Conservation (phyloP, 2,888 invertebrate genomes). For the Mellilla xanthometata region DNA sequence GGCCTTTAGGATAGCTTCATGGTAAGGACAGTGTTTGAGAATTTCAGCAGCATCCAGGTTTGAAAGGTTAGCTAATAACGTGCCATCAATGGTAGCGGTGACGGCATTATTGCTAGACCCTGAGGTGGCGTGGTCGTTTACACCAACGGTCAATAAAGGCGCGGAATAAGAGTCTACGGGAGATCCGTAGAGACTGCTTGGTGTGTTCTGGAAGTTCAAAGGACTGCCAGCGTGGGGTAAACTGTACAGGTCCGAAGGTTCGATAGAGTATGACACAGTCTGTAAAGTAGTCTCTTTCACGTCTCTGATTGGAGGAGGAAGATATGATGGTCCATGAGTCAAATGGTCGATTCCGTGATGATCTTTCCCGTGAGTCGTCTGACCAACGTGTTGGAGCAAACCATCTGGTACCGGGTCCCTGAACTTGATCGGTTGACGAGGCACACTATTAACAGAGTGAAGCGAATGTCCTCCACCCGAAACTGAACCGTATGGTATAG, state of each 20-base stretch:
- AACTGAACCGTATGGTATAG: constrained; percentile 67
- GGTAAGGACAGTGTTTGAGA: constrained; percentile 76
- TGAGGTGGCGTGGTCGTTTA: constrained; percentile 77
- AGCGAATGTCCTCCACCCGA: constrained; percentile 70
- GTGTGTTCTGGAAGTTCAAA: constrained; percentile 68
- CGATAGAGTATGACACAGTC: constrained; percentile 67
- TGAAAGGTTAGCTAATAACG: constrained; percentile 60
- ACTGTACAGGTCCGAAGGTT: constrained; percentile 77
- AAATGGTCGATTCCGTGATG: constrained; percentile 79
- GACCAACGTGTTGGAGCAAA: constrained; percentile 85
- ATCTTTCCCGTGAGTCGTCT: constrained; percentile 84
- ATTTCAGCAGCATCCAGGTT: constrained; percentile 73
- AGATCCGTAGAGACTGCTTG: constrained; percentile 64
- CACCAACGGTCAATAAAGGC: constrained; percentile 60
- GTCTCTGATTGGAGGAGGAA: constrained; percentile 85
- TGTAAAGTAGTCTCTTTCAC: constrained; percentile 70
- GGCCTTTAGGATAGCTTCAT: constrained; percentile 75
- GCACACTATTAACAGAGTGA: constrained; percentile 65
- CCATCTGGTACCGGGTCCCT: constrained; percentile 89
- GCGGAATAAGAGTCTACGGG: constrained; percentile 78
- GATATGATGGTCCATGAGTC: constrained; percentile 78
- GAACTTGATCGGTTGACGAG: constrained; percentile 86
- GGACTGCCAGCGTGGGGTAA: constrained; percentile 74
- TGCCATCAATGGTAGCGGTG: constrained; percentile 68
- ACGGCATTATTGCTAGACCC: constrained; percentile 64